These are phyloP conservation scores for Leptinotarsa haldemani DNA, from an alignment of 2,888 invertebrate genomes.

Conservation along the genomic window DNA sequence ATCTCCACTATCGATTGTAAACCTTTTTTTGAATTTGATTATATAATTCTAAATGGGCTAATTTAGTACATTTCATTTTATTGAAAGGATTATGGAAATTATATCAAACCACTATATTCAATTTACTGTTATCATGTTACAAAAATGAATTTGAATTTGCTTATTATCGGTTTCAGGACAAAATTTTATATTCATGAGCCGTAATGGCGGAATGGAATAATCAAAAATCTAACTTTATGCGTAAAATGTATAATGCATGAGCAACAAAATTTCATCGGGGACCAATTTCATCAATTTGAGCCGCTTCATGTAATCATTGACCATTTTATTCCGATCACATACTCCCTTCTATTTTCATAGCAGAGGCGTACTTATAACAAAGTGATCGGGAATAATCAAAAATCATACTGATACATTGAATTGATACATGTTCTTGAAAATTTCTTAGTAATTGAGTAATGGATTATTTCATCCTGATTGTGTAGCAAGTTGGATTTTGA, in stretches of 20 bases:
- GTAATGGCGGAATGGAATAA: background rate
- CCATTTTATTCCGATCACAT: constrained; percentile 9
- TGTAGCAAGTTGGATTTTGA: too few relatives aligned
- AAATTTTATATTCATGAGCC: background rate
- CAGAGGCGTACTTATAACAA: background rate
- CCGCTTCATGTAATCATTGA: constrained; percentile 2
- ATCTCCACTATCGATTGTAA: too few relatives aligned
- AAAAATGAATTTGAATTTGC: background rate
- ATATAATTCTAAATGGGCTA: too few relatives aligned
- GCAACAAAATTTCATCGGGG: background rate
- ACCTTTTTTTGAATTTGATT: too few relatives aligned
- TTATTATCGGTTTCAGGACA: background rate
- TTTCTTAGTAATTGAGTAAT: background rate
- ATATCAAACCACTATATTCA: background rate
- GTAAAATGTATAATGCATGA: constrained; percentile 7
- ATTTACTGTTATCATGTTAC: background rate
- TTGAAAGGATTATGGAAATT: too few relatives aligned
- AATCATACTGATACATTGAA: background rate
- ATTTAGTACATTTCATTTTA: too few relatives aligned
- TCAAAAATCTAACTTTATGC: constrained; percentile 11
- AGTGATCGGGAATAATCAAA: background rate
- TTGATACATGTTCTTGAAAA: background rate
- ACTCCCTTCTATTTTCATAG: background rate
- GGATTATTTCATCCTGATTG: background rate
- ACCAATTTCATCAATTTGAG: background rate